These are phyloP conservation scores for Cossypha heuglini DNA, from an alignment of 2,797 vertebrate species.

Conservation along the genomic window DNA sequence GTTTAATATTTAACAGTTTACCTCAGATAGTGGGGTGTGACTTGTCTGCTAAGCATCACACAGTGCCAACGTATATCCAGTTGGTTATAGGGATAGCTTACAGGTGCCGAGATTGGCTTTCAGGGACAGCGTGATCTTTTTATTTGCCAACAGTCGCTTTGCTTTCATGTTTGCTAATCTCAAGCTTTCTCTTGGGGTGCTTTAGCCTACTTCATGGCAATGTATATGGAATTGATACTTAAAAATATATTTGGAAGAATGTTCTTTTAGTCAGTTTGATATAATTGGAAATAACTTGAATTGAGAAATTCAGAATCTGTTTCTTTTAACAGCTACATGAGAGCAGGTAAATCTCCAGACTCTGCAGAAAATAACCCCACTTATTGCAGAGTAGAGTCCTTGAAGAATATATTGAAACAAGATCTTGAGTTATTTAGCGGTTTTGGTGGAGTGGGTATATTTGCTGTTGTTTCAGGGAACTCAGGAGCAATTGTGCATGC, in stretches of 20 bases:
- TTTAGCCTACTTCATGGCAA: background rate
- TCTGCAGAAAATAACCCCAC: background rate
- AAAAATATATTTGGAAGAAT: background rate
- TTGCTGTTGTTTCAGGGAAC: background rate
- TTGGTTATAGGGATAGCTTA: background rate
- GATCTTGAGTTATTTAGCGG: background rate
- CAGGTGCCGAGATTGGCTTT: background rate
- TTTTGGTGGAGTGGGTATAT: background rate
- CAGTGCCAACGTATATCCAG: background rate
- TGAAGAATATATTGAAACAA: background rate
- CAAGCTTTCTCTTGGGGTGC: background rate
- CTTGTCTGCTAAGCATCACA: background rate
- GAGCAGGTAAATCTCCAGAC: background rate
- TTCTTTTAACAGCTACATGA: background rate
- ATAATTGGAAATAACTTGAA: background rate
- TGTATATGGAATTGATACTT: background rate
- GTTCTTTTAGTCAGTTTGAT: background rate
- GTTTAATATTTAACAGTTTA: slow-evolving; percentile 55
- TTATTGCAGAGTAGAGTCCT: background rate
- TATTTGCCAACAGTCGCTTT: background rate
- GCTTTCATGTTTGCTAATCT: background rate
- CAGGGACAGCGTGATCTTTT: background rate
- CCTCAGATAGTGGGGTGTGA: background rate
- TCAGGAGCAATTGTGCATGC: background rate
- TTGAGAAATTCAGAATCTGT: background rate